These are phyloP conservation scores for Conistra vaccinii DNA, from an alignment of 2,888 invertebrate species.

Conservation along the genomic window DNA sequence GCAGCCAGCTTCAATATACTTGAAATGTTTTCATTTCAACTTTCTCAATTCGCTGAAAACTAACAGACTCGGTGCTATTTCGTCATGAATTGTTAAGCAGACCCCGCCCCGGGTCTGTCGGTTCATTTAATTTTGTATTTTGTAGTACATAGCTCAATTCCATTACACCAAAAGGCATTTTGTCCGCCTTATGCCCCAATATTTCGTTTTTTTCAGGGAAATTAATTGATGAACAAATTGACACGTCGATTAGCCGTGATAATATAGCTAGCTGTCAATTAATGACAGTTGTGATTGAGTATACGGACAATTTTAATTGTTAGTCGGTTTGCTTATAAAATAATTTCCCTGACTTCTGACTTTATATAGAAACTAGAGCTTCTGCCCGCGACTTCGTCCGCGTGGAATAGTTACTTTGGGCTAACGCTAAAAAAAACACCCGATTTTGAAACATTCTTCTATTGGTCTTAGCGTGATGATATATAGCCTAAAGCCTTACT, in stretches of 20 bases:
- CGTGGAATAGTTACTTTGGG: too few species aligned
- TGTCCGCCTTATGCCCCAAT: not conserved
- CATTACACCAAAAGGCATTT: not conserved
- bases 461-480: too few species aligned
- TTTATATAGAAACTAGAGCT: not conserved
- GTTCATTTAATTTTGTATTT: not conserved
- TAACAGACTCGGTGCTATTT: not conserved
- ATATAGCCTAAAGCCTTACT: too few species aligned
- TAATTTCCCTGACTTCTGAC: not conserved
- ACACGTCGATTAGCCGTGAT: not conserved
- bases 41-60: conserved; percentile 1
- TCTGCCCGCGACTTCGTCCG: too few species aligned
- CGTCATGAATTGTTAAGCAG: not conserved
- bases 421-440: too few species aligned
- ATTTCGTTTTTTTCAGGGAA: not conserved
- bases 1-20: not conserved
- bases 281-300: not conserved
- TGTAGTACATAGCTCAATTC: not conserved
- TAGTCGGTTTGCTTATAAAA: not conserved
- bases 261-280: too few species aligned
- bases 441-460: too few species aligned
- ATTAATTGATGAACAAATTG: not conserved
- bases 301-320: not conserved
- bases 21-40: not conserved
- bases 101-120: not conserved